phyloP scores from a whole-genome alignment of 2,797 vertebrate species.

The Hirundo rustica region DNA sequence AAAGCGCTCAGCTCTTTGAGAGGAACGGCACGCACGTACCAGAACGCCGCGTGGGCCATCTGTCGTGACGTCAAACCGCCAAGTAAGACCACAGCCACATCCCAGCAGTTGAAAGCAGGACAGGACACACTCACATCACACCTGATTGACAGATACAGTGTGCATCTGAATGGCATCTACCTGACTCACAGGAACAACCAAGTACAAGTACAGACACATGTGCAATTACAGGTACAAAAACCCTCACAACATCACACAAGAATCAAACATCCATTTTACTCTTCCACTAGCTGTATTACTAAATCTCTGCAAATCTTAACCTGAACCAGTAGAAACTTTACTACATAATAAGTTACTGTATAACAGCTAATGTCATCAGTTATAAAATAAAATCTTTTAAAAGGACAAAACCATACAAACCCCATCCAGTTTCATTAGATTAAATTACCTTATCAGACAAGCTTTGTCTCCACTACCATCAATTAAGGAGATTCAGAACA shows the following conservation, averaged over 20 bases:
- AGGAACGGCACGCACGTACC: accelerated
- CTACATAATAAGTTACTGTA: neutral
- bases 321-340: neutral
- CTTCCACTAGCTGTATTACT: neutral
- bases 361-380: neutral
- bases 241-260: neutral
- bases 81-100: accelerated
- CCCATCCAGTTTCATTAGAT: neutral
- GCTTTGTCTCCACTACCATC: neutral
- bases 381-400: neutral
- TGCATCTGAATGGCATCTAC: neutral
- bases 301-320: neutral
- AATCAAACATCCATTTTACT: neutral
- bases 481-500: neutral
- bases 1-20: neutral
- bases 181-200: neutral
- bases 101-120: neutral
- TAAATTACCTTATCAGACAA: neutral
- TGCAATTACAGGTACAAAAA: neutral
- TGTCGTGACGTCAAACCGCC: neutral
- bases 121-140: neutral
- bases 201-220: neutral
- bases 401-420: neutral
- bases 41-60: neutral
- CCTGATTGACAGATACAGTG: neutral